These are phyloP conservation scores for Tiphia femorata DNA, from an alignment of 2,888 invertebrate genomes.

Conservation along the genomic window DNA sequence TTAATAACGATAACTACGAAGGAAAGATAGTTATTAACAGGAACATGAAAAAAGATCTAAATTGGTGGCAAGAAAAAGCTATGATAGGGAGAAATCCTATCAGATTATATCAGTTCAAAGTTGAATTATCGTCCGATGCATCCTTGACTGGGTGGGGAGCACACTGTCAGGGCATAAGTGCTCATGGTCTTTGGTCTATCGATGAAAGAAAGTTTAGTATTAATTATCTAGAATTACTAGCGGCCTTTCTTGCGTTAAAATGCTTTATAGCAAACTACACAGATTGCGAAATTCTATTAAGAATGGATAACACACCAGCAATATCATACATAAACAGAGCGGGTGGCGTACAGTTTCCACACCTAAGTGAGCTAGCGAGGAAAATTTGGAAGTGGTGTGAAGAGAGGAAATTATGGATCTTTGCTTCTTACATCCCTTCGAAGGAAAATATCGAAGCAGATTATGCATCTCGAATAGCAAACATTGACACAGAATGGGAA, in stretches of 20 bases:
- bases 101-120: not conserved
- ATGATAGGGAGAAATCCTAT: conserved; percentile 4
- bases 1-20: conserved; percentile 5
- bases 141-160: conserved; percentile 15
- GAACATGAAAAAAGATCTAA: conserved; percentile 8
- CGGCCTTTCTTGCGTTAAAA: conserved; percentile 14
- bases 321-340: conserved; percentile 20
- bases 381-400: conserved; percentile 12
- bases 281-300: not conserved
- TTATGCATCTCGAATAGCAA: conserved; percentile 7
- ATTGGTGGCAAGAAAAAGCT: conserved; percentile 18
- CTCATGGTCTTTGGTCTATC: conserved; percentile 5
- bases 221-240: conserved; percentile 15
- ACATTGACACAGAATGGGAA: conserved; percentile 22
- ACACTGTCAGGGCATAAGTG: not conserved
- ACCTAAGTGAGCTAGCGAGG: not conserved
- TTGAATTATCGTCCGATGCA: conserved; percentile 18
- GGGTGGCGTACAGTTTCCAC: conserved; percentile 13
- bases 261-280: conserved; percentile 5
- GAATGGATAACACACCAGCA: conserved; percentile 9
- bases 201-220: conserved; percentile 6
- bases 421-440: not conserved
- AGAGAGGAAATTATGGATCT: not conserved
- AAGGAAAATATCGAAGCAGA: conserved; percentile 27
- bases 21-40: conserved; percentile 11